phyloP scores from a whole-genome alignment of 2,888 invertebrate species.

The Watsonalla binaria region DNA sequence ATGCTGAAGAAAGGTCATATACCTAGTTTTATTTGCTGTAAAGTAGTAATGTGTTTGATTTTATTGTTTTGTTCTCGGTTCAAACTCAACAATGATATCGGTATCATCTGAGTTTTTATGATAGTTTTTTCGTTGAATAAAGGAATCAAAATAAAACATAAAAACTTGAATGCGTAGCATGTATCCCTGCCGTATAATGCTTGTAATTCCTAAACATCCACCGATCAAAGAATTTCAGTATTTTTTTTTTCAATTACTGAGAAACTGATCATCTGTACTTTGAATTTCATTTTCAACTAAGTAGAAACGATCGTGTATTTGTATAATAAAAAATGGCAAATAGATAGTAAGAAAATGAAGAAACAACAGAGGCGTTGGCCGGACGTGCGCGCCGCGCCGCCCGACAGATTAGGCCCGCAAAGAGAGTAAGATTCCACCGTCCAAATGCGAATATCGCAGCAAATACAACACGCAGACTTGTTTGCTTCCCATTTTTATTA shows the following conservation, averaged over 20 bases:
- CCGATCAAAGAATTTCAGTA: too few species aligned
- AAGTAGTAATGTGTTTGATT: background rate
- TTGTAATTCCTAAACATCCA: too few species aligned
- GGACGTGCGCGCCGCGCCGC: conserved; percentile 60
- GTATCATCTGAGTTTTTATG: too few species aligned
- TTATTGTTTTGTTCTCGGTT: background rate
- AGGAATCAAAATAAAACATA: too few species aligned
- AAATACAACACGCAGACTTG: conserved; percentile 61
- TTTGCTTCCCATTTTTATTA: conserved; percentile 72
- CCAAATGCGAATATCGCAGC: conserved; percentile 54
- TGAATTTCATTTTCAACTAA: background rate
- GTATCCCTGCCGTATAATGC: too few species aligned
- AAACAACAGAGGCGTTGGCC: conserved; percentile 57
- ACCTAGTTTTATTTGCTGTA: background rate
- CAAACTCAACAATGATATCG: background rate
- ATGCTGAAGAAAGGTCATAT: conserved; percentile 4
- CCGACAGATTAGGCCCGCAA: conserved; percentile 63
- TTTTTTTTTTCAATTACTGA: too few species aligned
- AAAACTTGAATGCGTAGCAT: too few species aligned
- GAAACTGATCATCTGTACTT: too few species aligned
- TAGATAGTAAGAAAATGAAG: conserved; percentile 49
- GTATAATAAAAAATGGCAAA: conserved; percentile 16
- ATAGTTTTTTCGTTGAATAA: too few species aligned
- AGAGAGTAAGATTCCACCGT: conserved; percentile 62
- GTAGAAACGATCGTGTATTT: background rate